phyloP scores from a whole-genome alignment of 2,888 invertebrate genomes.

The Aspidiotus destructor region DNA sequence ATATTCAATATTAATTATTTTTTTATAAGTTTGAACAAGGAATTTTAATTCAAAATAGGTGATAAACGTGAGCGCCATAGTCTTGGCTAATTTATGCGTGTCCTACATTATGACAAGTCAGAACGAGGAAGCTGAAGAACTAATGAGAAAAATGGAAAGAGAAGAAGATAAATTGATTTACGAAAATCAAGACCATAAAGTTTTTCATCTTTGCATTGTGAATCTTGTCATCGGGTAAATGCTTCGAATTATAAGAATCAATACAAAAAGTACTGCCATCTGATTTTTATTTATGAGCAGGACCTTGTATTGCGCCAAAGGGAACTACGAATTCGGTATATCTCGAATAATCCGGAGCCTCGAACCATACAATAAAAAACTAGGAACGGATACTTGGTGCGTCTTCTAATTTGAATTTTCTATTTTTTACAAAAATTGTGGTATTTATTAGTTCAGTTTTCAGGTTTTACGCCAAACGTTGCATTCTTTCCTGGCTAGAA shows the following conservation, averaged over 20 bases:
- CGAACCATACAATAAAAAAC: conserved; percentile 83
- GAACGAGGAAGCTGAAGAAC: conserved; percentile 96
- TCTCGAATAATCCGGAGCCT: conserved; percentile 93
- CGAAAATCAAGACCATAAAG: conserved; percentile 86
- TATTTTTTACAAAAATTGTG: not conserved
- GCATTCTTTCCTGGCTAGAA: conserved; percentile 85
- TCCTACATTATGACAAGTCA: conserved; percentile 99
- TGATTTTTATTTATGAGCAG: conserved; percentile 42
- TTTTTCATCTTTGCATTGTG: conserved; percentile 93
- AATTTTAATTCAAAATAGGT: conserved; percentile 51
- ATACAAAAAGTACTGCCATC: not conserved
- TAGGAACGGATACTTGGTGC: conserved; percentile 94
- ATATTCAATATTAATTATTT: not conserved
- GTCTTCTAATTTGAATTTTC: not conserved
- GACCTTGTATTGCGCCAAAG: conserved; percentile 95
- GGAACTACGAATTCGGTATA: conserved; percentile 97
- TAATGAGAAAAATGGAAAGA: conserved; percentile 97
- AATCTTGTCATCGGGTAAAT: conserved; percentile 88
- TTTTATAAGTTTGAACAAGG: not conserved
- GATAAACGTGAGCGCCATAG: conserved; percentile 90
- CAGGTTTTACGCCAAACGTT: conserved; percentile 83
- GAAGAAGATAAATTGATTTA: conserved; percentile 89
- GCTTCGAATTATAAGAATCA: not conserved
- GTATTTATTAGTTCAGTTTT: conserved; percentile 27
- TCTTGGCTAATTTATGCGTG: conserved; percentile 94